Base-by-base conservation (phyloP, 2,113 vertebrate genomes). In the Natator depressus region DNA sequence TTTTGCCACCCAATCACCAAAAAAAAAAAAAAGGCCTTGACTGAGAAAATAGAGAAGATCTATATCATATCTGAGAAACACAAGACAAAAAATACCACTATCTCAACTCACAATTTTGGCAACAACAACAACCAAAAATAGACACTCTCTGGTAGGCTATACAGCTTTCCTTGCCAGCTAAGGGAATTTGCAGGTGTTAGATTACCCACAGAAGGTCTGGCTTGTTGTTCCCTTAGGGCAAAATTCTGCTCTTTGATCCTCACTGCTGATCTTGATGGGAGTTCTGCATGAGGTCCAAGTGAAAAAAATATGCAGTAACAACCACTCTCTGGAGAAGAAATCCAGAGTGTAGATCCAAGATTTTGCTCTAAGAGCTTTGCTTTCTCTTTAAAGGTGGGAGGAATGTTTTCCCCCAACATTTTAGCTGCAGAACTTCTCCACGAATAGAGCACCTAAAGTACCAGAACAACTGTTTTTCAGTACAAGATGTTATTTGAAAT, bases 101-200 rank as follows among this genome's bases (percentile, higher is more conserved):
- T 79, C 80, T 91, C 83, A 89, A 94, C 31, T 86, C 93, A 31
- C 2, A 87, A 54, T 53, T 93, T 81, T 95, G 72, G 72, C 65
- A 89, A 55, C 16, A 92, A 80, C 55, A 69, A 72, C 19, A 72
- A 62, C 4, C 51, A 62, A 78, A 93, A 87, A 17, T 13, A 93
- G 93, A 93, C 22, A 20, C 2, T 57, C 51, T 84, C 6, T 53
- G 87, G 91, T 1, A 5, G 95, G 94, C 87, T 80, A 54, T 6
- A 82, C 50, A 96, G 92, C 85, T 91, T 89, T 96, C 95, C 94
- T 55, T 95, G 96, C 91, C 93, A 94, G 51, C 82, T 46, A 81
- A 53, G 91, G 85, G 91, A 93, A 94, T 22, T 53, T 0, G 11
- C 95, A 94, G 95, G 96, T 93, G 94, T 91, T 87, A 93, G 88